phyloP scores from a whole-genome alignment of 2,113 vertebrate genomes.

The Shinisaurus crocodilurus region DNA sequence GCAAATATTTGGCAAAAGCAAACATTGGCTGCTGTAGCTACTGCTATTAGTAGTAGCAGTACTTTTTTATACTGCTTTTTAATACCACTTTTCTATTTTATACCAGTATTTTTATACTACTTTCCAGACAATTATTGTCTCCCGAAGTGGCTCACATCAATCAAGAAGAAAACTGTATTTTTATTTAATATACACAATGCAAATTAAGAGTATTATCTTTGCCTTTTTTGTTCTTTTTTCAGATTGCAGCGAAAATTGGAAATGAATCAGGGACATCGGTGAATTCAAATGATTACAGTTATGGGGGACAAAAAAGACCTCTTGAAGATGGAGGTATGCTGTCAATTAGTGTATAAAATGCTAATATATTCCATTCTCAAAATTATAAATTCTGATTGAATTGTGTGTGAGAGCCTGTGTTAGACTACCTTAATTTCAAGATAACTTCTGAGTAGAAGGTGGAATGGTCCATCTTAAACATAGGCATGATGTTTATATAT shows the following conservation, averaged over 20 bases:
- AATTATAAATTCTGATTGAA: neutral
- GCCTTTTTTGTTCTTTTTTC: constrained; percentile 31
- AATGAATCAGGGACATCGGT: constrained; percentile 91
- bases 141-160: too few species aligned
- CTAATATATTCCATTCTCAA: constrained; percentile 22
- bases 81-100: too few species aligned
- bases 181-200: neutral
- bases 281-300: constrained; percentile 91
- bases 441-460: constrained; percentile 1
- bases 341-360: neutral
- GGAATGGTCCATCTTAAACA: neutral
- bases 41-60: too few species aligned
- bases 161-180: too few species aligned
- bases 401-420: neutral
- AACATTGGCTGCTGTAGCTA: neutral
- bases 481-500: neutral
- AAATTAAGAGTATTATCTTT: neutral
- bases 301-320: constrained; percentile 97
- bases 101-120: too few species aligned
- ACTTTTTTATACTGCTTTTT: too few species aligned
- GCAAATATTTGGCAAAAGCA: neutral
- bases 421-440: constrained; percentile 27
- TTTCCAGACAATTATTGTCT: too few species aligned
- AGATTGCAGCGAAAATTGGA: constrained; percentile 99
- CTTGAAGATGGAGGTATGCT: constrained; percentile 97